These are phyloP conservation scores for Phytoseiulus persimilis DNA, from an alignment of 2,888 invertebrate genomes.

Conservation along the genomic window DNA sequence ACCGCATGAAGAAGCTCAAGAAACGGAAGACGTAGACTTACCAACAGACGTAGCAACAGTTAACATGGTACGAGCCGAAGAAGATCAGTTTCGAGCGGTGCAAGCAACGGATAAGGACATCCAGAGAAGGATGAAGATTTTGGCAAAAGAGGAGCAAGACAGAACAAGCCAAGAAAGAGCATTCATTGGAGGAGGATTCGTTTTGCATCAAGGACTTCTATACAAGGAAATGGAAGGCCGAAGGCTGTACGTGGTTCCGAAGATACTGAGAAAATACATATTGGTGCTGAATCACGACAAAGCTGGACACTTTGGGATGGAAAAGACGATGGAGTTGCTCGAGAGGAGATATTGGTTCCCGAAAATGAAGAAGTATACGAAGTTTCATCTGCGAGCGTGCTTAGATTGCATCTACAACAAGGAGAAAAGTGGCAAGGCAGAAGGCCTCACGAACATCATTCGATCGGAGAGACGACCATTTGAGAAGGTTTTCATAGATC, in stretches of 20 bases:
- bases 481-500: neutral
- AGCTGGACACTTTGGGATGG: neutral
- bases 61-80: neutral
- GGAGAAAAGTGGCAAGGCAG: neutral
- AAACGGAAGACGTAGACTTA: neutral
- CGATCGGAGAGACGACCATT: neutral
- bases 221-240: too few relatives aligned
- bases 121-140: too few relatives aligned
- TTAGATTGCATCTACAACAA: neutral
- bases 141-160: too few relatives aligned
- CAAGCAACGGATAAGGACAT: neutral
- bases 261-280: neutral
- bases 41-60: neutral
- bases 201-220: too few relatives aligned
- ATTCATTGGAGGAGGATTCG: too few relatives aligned
- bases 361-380: neutral
- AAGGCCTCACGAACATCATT: neutral
- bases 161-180: too few relatives aligned
- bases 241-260: neutral
- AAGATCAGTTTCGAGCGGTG: neutral
- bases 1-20: slow-evolving; percentile 24
- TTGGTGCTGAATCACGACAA: neutral
- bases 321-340: neutral
- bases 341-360: neutral
- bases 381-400: neutral